Conservation (phyloP, 2,113 vertebrate genomes). For the Thunnus thynnus region DNA sequence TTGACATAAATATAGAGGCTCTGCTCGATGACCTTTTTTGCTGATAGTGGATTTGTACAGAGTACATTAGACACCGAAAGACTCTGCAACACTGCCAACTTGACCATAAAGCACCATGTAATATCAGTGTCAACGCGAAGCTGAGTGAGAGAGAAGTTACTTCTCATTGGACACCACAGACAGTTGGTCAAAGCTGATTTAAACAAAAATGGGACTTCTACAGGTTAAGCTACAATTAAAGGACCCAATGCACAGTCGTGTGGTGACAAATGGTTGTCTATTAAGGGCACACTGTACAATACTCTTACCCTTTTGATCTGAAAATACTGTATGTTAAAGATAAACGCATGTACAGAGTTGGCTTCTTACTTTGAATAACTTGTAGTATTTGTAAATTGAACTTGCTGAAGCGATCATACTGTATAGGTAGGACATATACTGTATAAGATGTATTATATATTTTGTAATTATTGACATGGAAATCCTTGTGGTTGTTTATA, state of each 20-base stretch:
- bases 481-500: slow-evolving; percentile 67
- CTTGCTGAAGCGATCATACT: slow-evolving; percentile 19
- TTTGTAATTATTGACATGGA: slow-evolving; percentile 64
- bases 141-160: slow-evolving; percentile 4
- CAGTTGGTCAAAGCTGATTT: slow-evolving; percentile 18
- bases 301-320: slow-evolving; percentile 8
- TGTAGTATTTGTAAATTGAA: slow-evolving; percentile 65
- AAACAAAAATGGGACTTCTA: slow-evolving; percentile 8
- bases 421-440: slow-evolving; percentile 47
- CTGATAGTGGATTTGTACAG: slow-evolving; percentile 41
- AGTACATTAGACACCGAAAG: slow-evolving; percentile 22
- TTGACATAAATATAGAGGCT: slow-evolving; percentile 17
- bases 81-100: slow-evolving; percentile 73
- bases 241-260: slow-evolving; percentile 40
- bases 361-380: slow-evolving; percentile 44
- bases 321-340: slow-evolving; percentile 31
- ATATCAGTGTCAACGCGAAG: slow-evolving; percentile 24
- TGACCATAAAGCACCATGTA: slow-evolving; percentile 55
- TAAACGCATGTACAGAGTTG: slow-evolving; percentile 44
- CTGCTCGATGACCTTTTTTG: slow-evolving; percentile 19
- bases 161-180: slow-evolving; percentile 14
- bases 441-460: slow-evolving; percentile 69
- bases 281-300: slow-evolving; percentile 19
- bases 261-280: slow-evolving; percentile 42
- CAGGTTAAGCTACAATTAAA: slow-evolving; percentile 30